phyloP scores from a whole-genome alignment of 2,113 vertebrate genomes.

The Dendrocopos noguchii region DNA sequence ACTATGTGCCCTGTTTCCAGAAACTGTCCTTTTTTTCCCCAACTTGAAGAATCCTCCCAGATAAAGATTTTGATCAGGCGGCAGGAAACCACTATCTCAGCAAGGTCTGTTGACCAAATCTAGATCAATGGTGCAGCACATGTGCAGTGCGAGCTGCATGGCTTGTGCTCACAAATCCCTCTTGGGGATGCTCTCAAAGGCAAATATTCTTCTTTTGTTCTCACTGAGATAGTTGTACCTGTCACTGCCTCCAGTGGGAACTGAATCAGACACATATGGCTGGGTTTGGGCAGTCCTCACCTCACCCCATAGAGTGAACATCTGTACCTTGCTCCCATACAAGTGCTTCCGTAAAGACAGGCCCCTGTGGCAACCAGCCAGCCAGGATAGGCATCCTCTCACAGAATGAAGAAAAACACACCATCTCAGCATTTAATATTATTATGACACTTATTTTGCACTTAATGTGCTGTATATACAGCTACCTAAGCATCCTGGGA shows the following conservation, averaged over 20 bases:
- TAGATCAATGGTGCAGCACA: background rate
- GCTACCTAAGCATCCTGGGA: background rate
- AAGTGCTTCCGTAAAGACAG: background rate
- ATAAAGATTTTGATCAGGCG: background rate
- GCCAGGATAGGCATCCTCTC: background rate
- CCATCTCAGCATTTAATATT: background rate
- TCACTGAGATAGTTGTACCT: background rate
- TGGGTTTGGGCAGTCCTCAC: background rate
- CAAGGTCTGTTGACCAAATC: background rate
- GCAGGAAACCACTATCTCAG: background rate
- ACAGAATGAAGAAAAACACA: background rate
- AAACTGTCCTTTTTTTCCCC: background rate
- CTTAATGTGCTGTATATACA: background rate
- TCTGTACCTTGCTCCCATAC: background rate
- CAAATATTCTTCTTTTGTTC: background rate
- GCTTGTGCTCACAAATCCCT: rapidly evolving
- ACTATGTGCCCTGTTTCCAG: background rate
- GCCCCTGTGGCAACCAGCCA: background rate
- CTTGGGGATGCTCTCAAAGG: background rate
- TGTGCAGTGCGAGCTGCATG: rapidly evolving
- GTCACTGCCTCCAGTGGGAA: background rate
- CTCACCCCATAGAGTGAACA: background rate
- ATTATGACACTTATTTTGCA: background rate
- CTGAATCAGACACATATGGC: rapidly evolving
- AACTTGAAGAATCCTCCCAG: background rate